Conservation (phyloP, 2,113 vertebrate species). For the Verasper variegatus region DNA sequence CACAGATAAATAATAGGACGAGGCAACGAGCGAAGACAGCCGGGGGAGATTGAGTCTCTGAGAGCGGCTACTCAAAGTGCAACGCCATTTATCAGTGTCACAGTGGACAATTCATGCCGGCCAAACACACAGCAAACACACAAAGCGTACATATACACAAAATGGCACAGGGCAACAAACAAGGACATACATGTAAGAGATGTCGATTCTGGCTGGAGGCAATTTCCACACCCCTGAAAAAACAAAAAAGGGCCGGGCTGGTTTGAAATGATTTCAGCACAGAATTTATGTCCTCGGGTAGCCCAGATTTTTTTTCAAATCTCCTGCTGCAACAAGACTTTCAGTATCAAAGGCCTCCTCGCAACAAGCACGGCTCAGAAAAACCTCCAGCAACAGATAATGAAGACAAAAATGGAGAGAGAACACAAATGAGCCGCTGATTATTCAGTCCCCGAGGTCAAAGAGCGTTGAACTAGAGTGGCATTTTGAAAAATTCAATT, state of each 20-base stretch:
- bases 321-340: background rate
- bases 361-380: constrained; percentile 8
- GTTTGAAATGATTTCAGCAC: constrained; percentile 27
- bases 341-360: constrained; percentile 10
- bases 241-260: background rate
- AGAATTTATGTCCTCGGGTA: background rate
- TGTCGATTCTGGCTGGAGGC: constrained; percentile 14
- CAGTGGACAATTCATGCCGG: constrained; percentile 48
- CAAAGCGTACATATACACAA: background rate
- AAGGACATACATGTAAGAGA: constrained; percentile 20
- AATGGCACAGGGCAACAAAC: constrained; percentile 11
- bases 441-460: constrained; percentile 3
- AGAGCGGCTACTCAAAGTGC: constrained; percentile 59
- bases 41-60: constrained; percentile 61
- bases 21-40: constrained; percentile 66
- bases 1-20: constrained; percentile 74
- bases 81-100: constrained; percentile 79
- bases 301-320: background rate
- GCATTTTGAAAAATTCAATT: constrained; percentile 8
- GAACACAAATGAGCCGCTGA: constrained; percentile 31
- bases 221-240: background rate
- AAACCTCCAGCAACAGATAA: constrained; percentile 1
- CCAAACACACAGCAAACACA: constrained; percentile 50
- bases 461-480: constrained; percentile 3
- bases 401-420: background rate